phyloP scores from a whole-genome alignment of 1,140 invertebrate genomes.

The Calliopsis andreniformis region DNA sequence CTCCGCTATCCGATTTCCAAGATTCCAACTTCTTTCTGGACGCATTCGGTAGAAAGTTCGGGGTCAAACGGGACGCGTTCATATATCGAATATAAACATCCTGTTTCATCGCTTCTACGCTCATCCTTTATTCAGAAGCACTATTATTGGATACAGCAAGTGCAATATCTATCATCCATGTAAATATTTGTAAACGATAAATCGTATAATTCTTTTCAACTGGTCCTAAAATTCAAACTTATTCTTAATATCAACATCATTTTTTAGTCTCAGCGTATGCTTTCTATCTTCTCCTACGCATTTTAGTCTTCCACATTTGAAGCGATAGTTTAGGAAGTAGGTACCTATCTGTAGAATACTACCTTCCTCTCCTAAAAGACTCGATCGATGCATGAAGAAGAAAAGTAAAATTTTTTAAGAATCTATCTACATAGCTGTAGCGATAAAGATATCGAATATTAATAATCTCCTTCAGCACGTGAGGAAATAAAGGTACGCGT shows the following conservation, averaged over 20 bases:
- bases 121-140: constrained; percentile 1
- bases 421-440: no score
- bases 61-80: background rate
- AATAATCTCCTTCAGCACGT: no score
- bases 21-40: background rate
- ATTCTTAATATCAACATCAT: background rate
- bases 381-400: no score
- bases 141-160: background rate
- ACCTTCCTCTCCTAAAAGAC: no score
- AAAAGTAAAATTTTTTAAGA: no score
- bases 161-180: constrained; percentile 3
- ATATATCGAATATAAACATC: background rate
- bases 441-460: no score
- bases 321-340: no score
- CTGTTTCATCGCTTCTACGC: background rate
- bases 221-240: constrained; percentile 10
- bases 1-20: background rate
- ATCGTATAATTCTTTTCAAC: background rate
- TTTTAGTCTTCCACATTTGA: no score
- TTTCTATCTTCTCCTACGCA: background rate
- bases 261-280: background rate
- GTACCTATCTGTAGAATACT: no score
- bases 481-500: no score
- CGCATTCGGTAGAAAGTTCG: background rate
- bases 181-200: constrained; percentile 22